Percentiles rank a stretch among this genome's conserved stretches.
These are phyloP conservation scores for Creontiades dilutus DNA, from an alignment of 2,888 invertebrate genomes.

Conservation along the genomic window DNA sequence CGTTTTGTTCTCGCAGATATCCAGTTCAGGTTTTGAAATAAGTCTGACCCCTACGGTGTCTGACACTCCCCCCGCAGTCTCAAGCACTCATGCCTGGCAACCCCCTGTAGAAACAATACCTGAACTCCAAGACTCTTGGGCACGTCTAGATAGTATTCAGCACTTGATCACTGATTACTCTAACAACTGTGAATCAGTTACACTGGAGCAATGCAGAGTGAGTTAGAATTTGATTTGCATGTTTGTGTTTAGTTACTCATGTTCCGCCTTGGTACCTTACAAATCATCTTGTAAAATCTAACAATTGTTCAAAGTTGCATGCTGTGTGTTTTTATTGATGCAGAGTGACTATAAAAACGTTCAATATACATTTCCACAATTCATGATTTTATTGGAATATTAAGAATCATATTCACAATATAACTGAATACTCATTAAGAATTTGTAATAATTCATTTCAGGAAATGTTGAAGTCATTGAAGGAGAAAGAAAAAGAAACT, in stretches of 20 bases:
- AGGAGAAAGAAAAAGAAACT: constrained; percentile 74
- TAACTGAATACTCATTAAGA: neutral
- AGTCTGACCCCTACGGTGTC: constrained; percentile 77
- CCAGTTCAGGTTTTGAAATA: constrained; percentile 82
- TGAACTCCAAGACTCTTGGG: constrained; percentile 71
- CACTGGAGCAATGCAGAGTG: constrained; percentile 81
- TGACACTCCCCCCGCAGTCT: constrained; percentile 75
- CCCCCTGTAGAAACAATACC: constrained; percentile 72
- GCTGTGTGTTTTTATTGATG: neutral
- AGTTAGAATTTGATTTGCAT: constrained; percentile 77
- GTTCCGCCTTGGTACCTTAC: neutral
- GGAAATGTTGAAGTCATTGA: constrained; percentile 75
- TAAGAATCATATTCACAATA: neutral
- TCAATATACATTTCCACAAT: neutral
- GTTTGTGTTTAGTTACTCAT: neutral
- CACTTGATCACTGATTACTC: constrained; percentile 66
- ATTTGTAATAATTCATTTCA: constrained; percentile 61
- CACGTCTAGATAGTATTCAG: constrained; percentile 73
- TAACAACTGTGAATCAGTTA: constrained; percentile 74
- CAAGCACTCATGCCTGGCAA: constrained; percentile 75
- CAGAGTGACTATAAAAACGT: neutral
- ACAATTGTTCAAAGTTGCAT: neutral
- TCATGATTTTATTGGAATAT: neutral
- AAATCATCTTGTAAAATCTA: neutral
- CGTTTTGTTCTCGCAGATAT: constrained; percentile 79